Conservation (phyloP, 2,113 vertebrate species). For the Platichthys stellatus region DNA sequence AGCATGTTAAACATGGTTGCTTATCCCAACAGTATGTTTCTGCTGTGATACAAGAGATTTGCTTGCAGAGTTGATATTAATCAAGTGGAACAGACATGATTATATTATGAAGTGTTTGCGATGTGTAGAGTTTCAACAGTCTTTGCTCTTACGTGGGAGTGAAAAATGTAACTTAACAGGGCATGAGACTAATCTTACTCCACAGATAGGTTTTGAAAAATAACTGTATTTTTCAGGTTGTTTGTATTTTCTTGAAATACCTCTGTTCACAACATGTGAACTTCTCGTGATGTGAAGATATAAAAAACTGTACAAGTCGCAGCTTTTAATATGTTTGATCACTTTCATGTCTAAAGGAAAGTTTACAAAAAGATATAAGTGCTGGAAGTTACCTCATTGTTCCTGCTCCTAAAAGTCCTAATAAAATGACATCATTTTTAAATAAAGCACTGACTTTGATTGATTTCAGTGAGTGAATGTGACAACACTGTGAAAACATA, state of each 20-base stretch:
- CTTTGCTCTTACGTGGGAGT: constrained; percentile 10
- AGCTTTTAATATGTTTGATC: background rate
- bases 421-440: constrained; percentile 26
- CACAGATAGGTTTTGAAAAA: background rate
- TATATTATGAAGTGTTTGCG: background rate
- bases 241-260: no score
- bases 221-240: no score
- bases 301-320: no score
- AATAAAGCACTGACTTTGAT: background rate
- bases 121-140: constrained; percentile 3
- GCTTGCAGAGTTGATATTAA: background rate
- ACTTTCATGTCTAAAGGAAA: no score
- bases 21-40: background rate
- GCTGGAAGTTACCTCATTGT: constrained; percentile 9
- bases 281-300: no score
- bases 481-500: background rate
- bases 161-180: background rate
- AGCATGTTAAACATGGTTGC: constrained; percentile 25
- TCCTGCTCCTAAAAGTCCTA: constrained; percentile 29
- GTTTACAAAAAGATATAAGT: background rate
- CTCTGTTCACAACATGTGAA: no score
- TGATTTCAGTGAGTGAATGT: background rate
- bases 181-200: background rate
- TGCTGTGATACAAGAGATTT: constrained; percentile 7
- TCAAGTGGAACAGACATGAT: background rate